phyloP scores from a whole-genome alignment of 2,113 vertebrate genomes.

The Scartelaos histophorus region DNA sequence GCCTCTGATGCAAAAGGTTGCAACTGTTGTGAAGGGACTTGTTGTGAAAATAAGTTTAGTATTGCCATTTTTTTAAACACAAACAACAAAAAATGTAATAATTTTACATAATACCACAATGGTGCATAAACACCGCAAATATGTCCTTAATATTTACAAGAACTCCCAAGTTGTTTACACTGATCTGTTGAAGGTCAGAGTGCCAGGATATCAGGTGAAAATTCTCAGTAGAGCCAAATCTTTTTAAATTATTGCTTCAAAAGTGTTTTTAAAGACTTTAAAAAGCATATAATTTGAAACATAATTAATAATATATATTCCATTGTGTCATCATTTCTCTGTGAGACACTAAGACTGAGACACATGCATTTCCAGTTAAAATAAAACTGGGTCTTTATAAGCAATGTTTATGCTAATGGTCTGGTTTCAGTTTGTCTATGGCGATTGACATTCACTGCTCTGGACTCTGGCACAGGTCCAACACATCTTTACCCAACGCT shows the following conservation, averaged over 20 bases:
- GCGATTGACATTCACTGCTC: not conserved
- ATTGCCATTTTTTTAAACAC: constrained; percentile 12
- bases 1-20: constrained; percentile 64
- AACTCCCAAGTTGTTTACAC: not conserved
- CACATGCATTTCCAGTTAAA: too few species aligned
- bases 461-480: not conserved
- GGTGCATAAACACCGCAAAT: not conserved
- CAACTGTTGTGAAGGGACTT: constrained; percentile 41
- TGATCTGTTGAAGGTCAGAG: not conserved
- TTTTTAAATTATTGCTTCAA: too few species aligned
- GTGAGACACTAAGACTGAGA: too few species aligned
- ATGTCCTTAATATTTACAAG: not conserved
- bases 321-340: too few species aligned
- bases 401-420: not conserved
- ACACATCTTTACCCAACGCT: not conserved
- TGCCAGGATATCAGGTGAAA: not conserved
- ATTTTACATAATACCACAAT: not conserved
- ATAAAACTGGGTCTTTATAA: not conserved
- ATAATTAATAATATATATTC: too few species aligned
- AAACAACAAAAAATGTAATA: not conserved
- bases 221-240: too few species aligned
- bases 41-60: constrained; percentile 13
- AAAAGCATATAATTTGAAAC: too few species aligned
- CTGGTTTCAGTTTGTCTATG: not conserved
- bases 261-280: too few species aligned